phyloP scores from a whole-genome alignment of 2,888 invertebrate species.

The Conops quadrifasciatus region DNA sequence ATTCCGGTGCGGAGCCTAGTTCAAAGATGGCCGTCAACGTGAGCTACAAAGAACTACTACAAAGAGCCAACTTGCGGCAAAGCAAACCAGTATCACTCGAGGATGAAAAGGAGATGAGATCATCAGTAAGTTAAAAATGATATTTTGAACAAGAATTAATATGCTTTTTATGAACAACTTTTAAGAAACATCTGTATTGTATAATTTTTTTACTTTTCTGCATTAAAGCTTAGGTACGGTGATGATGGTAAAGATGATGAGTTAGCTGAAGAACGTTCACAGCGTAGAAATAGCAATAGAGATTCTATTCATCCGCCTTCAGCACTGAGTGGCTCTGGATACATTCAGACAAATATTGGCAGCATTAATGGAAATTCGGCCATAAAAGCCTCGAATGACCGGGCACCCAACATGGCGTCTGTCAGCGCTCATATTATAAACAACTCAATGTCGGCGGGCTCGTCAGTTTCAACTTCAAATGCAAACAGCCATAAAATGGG shows the following conservation, averaged over 20 bases:
- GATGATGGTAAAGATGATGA: conserved; percentile 46
- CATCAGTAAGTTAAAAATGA: conserved; percentile 49
- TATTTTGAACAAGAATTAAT: too few relatives aligned
- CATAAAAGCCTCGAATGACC: conserved; percentile 37
- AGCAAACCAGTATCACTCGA: conserved; percentile 54
- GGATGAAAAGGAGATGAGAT: conserved; percentile 54
- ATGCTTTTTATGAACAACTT: neutral
- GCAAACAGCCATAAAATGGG: conserved; percentile 46
- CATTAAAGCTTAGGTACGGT: conserved; percentile 44
- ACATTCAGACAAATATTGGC: conserved; percentile 19
- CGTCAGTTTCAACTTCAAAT: conserved; percentile 41
- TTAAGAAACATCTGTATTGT: neutral
- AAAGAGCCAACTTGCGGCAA: conserved; percentile 51
- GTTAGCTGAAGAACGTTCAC: conserved; percentile 45
- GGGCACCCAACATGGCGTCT: conserved; percentile 31
- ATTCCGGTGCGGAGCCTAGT: conserved; percentile 15
- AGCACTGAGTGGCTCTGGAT: conserved; percentile 43
- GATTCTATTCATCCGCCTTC: conserved; percentile 55
- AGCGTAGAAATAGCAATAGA: conserved; percentile 56
- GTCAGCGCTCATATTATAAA: conserved; percentile 34
- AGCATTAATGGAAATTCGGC: conserved; percentile 53
- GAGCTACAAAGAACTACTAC: conserved; percentile 45
- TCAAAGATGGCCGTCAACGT: conserved; percentile 44
- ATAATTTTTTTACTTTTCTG: neutral
- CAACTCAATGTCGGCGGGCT: conserved; percentile 36